Percentiles rank a stretch among this genome's conserved stretches.
phyloP scores from a whole-genome alignment of 2,797 vertebrate genomes.

The Anguilla obscura region DNA sequence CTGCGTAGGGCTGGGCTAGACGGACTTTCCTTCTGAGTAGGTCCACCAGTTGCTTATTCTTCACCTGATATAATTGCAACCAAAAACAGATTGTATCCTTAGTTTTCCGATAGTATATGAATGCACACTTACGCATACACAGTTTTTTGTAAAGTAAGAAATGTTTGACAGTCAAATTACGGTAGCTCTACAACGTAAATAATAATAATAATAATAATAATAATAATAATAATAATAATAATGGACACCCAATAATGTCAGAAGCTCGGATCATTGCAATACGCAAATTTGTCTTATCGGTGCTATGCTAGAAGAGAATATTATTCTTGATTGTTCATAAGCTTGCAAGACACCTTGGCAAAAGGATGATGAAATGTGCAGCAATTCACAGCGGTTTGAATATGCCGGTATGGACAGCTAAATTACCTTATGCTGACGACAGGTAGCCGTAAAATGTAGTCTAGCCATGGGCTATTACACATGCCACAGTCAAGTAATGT shows the following conservation, averaged over 20 bases:
- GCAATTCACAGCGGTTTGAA: slow-evolving; percentile 17
- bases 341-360: neutral
- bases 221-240: neutral
- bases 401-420: neutral
- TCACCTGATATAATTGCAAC: slow-evolving; percentile 75
- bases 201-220: neutral
- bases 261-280: neutral
- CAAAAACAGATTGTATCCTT: neutral
- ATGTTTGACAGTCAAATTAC: neutral
- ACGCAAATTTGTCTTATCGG: neutral
- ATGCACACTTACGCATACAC: neutral
- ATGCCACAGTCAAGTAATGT: neutral
- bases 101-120: neutral
- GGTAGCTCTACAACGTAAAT: neutral
- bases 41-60: slow-evolving; percentile 89
- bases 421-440: neutral
- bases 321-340: neutral
- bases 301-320: neutral
- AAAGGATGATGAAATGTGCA: slow-evolving; percentile 39
- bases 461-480: neutral
- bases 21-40: slow-evolving; percentile 91
- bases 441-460: neutral
- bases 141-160: neutral
- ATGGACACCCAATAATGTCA: neutral
- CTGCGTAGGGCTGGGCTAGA: slow-evolving; percentile 93